Percentiles rank a stretch among this genome's conserved stretches.
Conservation (phyloP, 2,797 vertebrate genomes). For the Phaenicophaeus curvirostris region DNA sequence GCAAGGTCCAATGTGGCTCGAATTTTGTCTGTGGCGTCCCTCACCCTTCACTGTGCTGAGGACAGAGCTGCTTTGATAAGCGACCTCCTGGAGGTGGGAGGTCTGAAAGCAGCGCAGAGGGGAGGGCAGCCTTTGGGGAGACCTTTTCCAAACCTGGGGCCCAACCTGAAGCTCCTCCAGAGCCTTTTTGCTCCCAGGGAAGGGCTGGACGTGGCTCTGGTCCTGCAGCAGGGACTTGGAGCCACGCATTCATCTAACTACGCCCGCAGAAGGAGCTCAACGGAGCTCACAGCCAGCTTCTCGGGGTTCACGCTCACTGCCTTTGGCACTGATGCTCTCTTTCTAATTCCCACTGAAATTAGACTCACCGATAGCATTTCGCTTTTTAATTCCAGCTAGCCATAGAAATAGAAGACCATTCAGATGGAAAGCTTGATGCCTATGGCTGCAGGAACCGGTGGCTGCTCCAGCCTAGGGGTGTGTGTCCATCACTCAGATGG, state of each 20-base stretch:
- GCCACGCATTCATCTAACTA: fast-evolving
- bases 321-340: fast-evolving
- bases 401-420: not conserved
- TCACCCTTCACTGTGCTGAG: not conserved
- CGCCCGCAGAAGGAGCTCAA: not conserved
- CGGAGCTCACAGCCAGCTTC: not conserved
- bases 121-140: not conserved
- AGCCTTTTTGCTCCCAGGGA: not conserved
- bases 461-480: not conserved
- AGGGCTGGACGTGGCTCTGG: fast-evolving
- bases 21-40: not conserved
- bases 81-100: not conserved
- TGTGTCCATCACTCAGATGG: not conserved
- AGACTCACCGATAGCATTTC: not conserved
- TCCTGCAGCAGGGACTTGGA: fast-evolving
- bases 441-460: fast-evolving
- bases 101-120: not conserved
- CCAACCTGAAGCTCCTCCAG: not conserved
- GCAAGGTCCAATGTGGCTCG: constrained; percentile 15
- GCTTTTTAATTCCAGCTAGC: not conserved
- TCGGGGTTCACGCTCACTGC: fast-evolving
- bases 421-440: fast-evolving
- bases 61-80: not conserved
- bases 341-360: not conserved
- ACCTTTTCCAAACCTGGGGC: not conserved